A percentile compares a stretch with the other conserved stretches of the same genome.
These are phyloP conservation scores for Progne subis DNA, from an alignment of 2,113 vertebrate species.

Conservation along the genomic window DNA sequence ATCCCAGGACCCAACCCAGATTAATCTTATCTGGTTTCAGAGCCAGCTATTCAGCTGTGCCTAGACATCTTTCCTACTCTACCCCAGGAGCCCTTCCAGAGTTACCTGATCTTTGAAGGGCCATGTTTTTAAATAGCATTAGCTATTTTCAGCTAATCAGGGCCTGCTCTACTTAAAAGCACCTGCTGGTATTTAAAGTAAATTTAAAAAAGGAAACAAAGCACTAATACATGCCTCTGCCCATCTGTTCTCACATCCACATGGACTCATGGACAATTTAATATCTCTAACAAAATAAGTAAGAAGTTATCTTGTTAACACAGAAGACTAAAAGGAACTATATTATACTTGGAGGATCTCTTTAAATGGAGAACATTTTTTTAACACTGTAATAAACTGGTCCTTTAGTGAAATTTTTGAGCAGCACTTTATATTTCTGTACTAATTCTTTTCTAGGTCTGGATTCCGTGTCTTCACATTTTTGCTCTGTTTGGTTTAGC, in stretches of 20 bases:
- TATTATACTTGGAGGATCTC: background rate
- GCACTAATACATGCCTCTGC: background rate
- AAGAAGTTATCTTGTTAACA: background rate
- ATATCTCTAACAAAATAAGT: background rate
- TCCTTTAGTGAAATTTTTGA: background rate
- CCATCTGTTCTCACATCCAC: constrained; percentile 20
- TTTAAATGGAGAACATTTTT: background rate
- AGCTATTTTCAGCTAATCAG: constrained; percentile 43
- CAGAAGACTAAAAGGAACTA: background rate
- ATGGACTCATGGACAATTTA: background rate
- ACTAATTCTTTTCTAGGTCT: background rate
- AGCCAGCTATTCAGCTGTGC: background rate
- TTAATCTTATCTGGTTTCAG: background rate
- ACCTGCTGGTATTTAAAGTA: constrained; percentile 50
- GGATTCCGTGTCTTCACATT: background rate
- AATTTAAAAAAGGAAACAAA: constrained; percentile 46
- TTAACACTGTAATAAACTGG: background rate
- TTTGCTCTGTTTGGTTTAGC: constrained; percentile 13
- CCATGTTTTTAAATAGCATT: constrained; percentile 21
- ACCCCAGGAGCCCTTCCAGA: background rate
- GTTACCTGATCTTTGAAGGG: background rate
- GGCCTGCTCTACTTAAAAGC: constrained; percentile 36
- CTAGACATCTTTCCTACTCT: background rate
- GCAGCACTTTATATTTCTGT: background rate
- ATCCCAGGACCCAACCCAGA: background rate